Base-by-base conservation (phyloP, 2,797 vertebrate species). In the Clarias laeviceps region DNA sequence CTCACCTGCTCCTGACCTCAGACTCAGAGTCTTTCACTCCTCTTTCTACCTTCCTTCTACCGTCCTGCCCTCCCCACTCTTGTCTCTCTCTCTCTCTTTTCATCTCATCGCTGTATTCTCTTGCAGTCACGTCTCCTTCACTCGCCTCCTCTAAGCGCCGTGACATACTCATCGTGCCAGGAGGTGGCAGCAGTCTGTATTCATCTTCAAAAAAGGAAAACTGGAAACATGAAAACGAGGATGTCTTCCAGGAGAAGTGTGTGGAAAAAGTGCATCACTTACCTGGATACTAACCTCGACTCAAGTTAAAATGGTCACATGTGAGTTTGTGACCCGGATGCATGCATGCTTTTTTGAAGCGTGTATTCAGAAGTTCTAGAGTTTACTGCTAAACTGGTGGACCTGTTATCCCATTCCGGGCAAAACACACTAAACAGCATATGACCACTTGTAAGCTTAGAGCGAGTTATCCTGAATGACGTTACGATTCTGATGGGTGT, bases 1-100 rank as follows among this genome's bases (percentile, higher is more conserved):
- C 80, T 84, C 81, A 88, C 81, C 88, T 88, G 78, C 73, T 61
- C 1, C 59, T 84, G 85, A 89, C 86, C 82, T 83, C 87, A 32
- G 54, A 27, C 1, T 50, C 54, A 45, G 40, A 45, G 37, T 86
- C 72, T 29, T 57, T 54, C 72, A 32, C 77, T 76, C 80, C 50
- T 62, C 66, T 34, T 24, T 82, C 82, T 50, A 81, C 81, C 64
- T 59, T 82, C 56, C 82, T 65, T 40, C 72, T 74, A 11, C n/a
- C 8, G 8, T 24, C 15, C 74, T 73, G 69, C 65, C 83, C 64
- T 74, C 1, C 64, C 59, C 79, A 57, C 61, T 79, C 12, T 20
- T 12, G 14, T n/a, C 64, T 66, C 54, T 64, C 40, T 45, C 40
- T 45, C 7, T 9, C 45, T 50, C 54, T 64, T 37, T 15, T 54